A percentile compares a stretch with the other conserved stretches of the same genome.
phyloP scores from a whole-genome alignment of 2,113 vertebrate species.

The Xiphophorus maculatus region DNA sequence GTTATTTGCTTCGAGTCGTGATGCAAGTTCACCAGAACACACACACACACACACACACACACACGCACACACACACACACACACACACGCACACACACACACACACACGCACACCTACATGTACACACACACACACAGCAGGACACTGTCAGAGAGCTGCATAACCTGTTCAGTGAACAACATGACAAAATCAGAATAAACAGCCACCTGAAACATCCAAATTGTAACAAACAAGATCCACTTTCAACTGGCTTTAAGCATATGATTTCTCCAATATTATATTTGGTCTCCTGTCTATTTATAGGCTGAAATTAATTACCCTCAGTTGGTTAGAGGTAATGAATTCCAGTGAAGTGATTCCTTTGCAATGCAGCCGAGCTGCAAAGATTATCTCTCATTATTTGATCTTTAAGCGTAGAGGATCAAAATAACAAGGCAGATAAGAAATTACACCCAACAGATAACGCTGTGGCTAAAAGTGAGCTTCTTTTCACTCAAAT shows the following conservation, averaged over 20 bases:
- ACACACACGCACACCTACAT: neutral
- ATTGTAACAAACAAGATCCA: neutral
- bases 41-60: neutral
- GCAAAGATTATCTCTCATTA: constrained; percentile 46
- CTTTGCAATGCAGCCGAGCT: constrained; percentile 14
- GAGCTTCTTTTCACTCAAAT: constrained; percentile 13
- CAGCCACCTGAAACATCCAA: neutral
- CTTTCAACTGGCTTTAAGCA: constrained; percentile 2
- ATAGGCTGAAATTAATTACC: constrained; percentile 45
- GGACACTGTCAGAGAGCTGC: neutral
- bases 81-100: neutral
- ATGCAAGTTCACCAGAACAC: neutral
- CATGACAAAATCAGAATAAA: neutral
- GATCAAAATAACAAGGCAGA: constrained; percentile 29
- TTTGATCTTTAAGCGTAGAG: constrained; percentile 31
- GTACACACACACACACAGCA: neutral
- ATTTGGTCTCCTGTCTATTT: constrained; percentile 17
- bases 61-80: neutral
- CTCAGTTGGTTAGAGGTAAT: constrained; percentile 32
- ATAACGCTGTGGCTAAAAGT: constrained; percentile 7
- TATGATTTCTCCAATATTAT: neutral
- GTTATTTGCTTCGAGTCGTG: constrained; percentile 10
- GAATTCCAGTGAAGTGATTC: constrained; percentile 38
- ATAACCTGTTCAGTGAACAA: neutral
- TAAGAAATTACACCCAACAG: constrained; percentile 9